A percentile compares a stretch with the other conserved stretches of the same genome.
phyloP scores from a whole-genome alignment of 2,113 vertebrate species.

The Caranx ignobilis region DNA sequence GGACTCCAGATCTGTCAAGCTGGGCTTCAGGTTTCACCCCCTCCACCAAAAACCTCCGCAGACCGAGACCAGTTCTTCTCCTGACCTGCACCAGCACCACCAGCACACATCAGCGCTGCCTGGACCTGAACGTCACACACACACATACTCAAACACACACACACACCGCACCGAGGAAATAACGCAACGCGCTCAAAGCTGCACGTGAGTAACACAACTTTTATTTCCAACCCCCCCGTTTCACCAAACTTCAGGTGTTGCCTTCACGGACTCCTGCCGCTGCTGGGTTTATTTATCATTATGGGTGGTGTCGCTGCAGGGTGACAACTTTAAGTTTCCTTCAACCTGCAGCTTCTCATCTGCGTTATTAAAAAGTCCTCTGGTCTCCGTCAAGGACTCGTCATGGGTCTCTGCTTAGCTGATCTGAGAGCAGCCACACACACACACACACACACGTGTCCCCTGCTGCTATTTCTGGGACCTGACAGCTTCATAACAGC shows the following conservation, averaged over 20 bases:
- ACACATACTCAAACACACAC: too few species aligned
- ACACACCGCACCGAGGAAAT: too few species aligned
- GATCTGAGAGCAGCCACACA: constrained; percentile 45
- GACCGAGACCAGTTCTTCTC: constrained; percentile 4
- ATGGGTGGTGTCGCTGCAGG: too few species aligned
- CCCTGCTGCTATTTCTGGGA: constrained; percentile 68
- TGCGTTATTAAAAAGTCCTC: constrained; percentile 54
- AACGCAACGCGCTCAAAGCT: background rate
- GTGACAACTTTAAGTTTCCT: background rate
- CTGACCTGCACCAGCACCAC: background rate
- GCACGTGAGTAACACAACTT: constrained; percentile 54
- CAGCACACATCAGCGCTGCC: background rate
- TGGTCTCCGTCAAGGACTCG: constrained; percentile 62
- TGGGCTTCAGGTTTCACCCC: constrained; percentile 48
- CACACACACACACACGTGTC: constrained; percentile 25
- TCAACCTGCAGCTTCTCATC: constrained; percentile 29
- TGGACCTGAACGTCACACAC: constrained; percentile 23
- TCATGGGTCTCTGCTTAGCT: constrained; percentile 16
- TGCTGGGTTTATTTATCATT: too few species aligned
- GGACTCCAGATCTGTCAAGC: constrained; percentile 47
- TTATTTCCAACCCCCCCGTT: background rate
- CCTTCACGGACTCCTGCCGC: too few species aligned
- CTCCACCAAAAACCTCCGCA: constrained; percentile 8
- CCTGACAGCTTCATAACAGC: constrained; percentile 53
- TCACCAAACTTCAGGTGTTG: too few species aligned